These are phyloP conservation scores for Acrocephalus arundinaceus DNA, from an alignment of 2,113 vertebrate species.

Conservation along the genomic window DNA sequence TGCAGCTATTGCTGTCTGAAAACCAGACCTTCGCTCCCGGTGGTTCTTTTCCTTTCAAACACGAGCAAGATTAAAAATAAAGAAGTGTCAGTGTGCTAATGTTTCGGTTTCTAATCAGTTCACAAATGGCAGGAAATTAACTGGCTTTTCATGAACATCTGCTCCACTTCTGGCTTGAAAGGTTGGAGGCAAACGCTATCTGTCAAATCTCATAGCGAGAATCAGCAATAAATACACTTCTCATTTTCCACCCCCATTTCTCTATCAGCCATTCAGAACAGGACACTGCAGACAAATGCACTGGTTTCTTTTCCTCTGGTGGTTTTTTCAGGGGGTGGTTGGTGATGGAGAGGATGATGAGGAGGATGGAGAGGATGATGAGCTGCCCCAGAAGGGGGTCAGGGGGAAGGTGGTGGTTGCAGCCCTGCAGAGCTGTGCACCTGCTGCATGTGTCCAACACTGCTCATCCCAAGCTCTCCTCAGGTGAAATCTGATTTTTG, in stretches of 20 bases:
- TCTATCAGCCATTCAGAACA: background rate
- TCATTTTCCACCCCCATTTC: background rate
- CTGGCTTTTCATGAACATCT: constrained; percentile 70
- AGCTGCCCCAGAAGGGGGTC: background rate
- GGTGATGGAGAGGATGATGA: too few species aligned
- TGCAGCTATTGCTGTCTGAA: background rate
- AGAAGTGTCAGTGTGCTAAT: constrained; percentile 27
- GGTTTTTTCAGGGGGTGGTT: too few species aligned
- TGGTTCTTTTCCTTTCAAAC: constrained; percentile 32
- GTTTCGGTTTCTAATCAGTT: constrained; percentile 66
- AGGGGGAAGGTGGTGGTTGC: background rate
- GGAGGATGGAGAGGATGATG: background rate
- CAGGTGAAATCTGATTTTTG: background rate
- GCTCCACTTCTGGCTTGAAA: constrained; percentile 67
- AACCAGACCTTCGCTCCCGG: constrained; percentile 16
- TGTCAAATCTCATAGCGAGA: constrained; percentile 52
- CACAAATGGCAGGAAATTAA: constrained; percentile 72
- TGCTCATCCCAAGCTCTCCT: background rate
- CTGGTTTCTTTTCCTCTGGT: background rate
- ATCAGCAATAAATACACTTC: constrained; percentile 41
- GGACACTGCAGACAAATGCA: background rate
- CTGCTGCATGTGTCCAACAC: background rate
- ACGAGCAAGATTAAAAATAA: constrained; percentile 21
- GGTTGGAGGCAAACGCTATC: constrained; percentile 64
- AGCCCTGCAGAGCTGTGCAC: background rate